Percentiles rank a stretch among this genome's conserved stretches.
Evolutionary conservation across 2,113 vertebrate genomes (phyloP).

Genomic region (Lynx canadensis): DNA sequence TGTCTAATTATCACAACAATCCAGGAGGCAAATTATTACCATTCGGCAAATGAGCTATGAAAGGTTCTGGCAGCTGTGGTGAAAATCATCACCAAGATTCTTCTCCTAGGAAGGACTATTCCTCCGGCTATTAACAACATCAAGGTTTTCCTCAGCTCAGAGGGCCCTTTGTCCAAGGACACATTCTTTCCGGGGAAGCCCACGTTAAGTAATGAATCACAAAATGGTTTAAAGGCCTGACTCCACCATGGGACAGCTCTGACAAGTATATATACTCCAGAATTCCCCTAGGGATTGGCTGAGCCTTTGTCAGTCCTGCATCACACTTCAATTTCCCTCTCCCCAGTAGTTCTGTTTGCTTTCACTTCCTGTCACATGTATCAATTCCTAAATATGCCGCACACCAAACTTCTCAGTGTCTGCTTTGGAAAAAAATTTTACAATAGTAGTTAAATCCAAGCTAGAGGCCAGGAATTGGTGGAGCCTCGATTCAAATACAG

Average conservation of each 20-base stretch:
- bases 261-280: not conserved
- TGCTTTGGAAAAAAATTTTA: not conserved
- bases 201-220: not conserved
- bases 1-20: not conserved
- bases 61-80: not conserved
- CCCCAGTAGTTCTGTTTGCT: fast-evolving
- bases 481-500: not conserved
- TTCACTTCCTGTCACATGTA: not conserved
- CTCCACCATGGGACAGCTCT: not conserved
- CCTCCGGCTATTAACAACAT: not conserved
- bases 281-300: not conserved
- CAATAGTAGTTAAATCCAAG: not conserved
- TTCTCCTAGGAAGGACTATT: not conserved
- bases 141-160: not conserved
- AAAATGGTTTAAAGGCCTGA: not conserved
- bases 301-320: not conserved
- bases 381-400: not conserved
- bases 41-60: not conserved
- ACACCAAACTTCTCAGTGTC: not conserved
- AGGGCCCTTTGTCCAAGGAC: not conserved
- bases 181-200: not conserved
- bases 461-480: not conserved
- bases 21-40: not conserved
- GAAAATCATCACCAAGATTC: not conserved
- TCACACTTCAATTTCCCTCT: not conserved